These are phyloP conservation scores for Ondatra zibethicus DNA, from an alignment of 2,113 vertebrate genomes.

Conservation along the genomic window DNA sequence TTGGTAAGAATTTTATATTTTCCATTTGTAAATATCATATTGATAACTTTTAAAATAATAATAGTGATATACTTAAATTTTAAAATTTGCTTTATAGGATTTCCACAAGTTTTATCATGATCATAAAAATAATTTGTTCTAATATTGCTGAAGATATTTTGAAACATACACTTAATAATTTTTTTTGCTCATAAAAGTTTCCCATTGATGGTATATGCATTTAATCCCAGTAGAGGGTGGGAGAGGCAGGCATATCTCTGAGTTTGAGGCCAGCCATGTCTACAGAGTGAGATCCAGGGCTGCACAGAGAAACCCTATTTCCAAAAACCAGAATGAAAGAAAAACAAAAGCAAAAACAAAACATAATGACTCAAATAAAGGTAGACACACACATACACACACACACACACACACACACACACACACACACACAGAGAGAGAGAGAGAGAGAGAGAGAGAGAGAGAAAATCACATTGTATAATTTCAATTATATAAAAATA, in stretches of 20 bases:
- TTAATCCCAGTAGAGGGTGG: neutral
- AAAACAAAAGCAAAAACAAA: neutral
- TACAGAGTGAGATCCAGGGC: neutral
- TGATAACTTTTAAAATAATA: conserved; percentile 33
- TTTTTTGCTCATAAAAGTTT: neutral
- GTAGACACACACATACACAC: neutral
- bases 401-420: neutral
- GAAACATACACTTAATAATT: neutral
- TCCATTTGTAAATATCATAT: neutral
- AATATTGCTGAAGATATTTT: conserved; percentile 12
- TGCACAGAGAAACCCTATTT: neutral
- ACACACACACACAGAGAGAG: neutral
- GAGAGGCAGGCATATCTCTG: neutral
- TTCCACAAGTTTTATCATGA: neutral
- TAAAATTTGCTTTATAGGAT: neutral
- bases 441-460: too few species aligned
- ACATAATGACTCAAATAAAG: neutral
- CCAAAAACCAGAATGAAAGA: neutral
- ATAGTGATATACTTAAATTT: neutral
- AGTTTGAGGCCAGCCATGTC: neutral
- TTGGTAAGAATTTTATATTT: conserved; percentile 55
- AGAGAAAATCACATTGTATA: neutral
- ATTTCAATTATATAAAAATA: neutral
- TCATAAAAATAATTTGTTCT: neutral
- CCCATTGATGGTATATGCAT: too few species aligned